Evolutionary conservation across 2,113 vertebrate species (phyloP).

Genomic region (Astatoreochromis straeleni): DNA sequence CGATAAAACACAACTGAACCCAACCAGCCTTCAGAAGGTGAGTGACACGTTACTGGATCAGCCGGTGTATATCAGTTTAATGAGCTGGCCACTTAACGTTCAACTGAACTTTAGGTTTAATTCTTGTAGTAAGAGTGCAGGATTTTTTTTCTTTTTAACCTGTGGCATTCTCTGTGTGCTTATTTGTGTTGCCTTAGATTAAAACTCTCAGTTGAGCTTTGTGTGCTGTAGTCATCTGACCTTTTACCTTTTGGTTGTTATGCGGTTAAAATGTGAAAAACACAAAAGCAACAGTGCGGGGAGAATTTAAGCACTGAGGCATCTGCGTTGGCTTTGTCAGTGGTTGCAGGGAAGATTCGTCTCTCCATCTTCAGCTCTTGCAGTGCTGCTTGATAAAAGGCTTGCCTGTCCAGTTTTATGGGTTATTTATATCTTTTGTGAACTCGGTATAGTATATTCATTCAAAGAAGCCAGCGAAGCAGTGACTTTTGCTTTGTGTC

Average conservation of each 20-base stretch:
- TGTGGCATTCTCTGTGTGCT: fast-evolving
- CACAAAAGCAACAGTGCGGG: neutral
- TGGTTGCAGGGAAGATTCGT: neutral
- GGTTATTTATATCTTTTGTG: neutral
- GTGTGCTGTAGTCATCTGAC: neutral
- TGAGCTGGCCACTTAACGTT: neutral
- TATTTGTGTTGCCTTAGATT: neutral
- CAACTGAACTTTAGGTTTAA: neutral
- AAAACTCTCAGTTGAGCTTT: neutral
- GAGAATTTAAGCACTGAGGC: neutral
- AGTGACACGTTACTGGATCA: neutral
- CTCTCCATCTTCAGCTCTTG: neutral
- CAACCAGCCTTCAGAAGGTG: conserved; percentile 67
- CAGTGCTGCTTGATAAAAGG: neutral
- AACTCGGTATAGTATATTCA: neutral
- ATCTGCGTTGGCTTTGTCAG: neutral
- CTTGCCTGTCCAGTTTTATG: neutral
- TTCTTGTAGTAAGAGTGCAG: neutral
- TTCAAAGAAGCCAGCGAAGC: neutral
- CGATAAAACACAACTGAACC: conserved; percentile 67
- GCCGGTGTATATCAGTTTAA: neutral
- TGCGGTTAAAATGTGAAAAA: neutral
- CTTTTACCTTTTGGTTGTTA: neutral
- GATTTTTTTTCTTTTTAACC: neutral
- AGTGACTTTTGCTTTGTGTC: neutral